A percentile compares a stretch with the other conserved stretches of the same genome.
Conservation (phyloP, 2,797 vertebrate species). For the Thunnus albacares region DNA sequence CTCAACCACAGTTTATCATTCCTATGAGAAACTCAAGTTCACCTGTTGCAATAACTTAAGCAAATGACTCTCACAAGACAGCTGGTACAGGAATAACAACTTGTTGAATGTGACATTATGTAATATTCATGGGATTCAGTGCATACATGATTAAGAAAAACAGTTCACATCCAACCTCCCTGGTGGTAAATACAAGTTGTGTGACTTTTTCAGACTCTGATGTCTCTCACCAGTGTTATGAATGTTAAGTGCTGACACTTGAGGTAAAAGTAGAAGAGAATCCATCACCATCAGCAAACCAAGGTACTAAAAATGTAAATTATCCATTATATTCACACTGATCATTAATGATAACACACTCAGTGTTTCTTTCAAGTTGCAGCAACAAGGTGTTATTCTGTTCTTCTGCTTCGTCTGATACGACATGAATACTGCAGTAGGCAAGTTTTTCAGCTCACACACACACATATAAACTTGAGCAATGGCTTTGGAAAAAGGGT, state of each 20-base stretch:
- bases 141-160: background rate
- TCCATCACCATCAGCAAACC: background rate
- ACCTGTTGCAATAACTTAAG: slow-evolving; percentile 50
- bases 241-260: background rate
- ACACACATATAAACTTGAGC: background rate
- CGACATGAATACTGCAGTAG: background rate
- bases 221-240: background rate
- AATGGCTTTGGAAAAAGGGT: background rate
- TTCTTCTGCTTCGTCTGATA: background rate
- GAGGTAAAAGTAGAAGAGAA: slow-evolving; percentile 5
- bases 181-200: background rate
- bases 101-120: background rate
- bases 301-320: background rate
- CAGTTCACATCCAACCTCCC: background rate
- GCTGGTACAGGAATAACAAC: slow-evolving; percentile 22
- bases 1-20: slow-evolving; percentile 5
- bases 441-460: background rate
- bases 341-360: background rate
- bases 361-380: background rate
- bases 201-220: background rate
- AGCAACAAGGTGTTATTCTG: background rate
- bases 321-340: background rate
- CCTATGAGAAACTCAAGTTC: slow-evolving; percentile 14
- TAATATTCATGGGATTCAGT: background rate
- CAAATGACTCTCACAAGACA: background rate